Conservation (phyloP, 2,888 invertebrate genomes). For the Geotrupes spiniger region DNA sequence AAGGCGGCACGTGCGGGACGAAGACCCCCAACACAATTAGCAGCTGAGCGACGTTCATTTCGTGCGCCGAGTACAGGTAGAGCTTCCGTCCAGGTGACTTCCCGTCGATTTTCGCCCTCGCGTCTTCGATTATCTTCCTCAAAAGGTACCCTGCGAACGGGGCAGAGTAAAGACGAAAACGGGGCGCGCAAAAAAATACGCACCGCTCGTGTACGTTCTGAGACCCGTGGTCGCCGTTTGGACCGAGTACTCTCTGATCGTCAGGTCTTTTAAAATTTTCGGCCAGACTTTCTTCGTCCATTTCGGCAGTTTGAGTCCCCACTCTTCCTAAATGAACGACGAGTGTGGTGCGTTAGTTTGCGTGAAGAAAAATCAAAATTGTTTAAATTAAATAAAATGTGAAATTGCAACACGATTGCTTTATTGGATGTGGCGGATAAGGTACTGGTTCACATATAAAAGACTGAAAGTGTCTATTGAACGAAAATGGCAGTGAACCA, state of each 20-base stretch:
- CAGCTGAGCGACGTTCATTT: conserved; percentile 53
- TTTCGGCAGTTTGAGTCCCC: conserved; percentile 43
- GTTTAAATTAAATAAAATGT: too few relatives aligned
- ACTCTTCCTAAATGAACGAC: conserved; percentile 36
- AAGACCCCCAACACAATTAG: conserved; percentile 51
- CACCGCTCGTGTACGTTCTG: too few relatives aligned
- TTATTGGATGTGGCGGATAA: too few relatives aligned
- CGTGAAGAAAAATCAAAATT: too few relatives aligned
- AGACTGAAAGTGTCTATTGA: too few relatives aligned
- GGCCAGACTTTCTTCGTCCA: conserved; percentile 47
- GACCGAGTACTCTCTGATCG: background rate
- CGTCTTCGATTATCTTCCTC: background rate
- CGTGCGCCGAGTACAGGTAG: conserved; percentile 52
- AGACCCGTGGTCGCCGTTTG: background rate
- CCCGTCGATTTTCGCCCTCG: conserved; percentile 1
- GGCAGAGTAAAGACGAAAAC: background rate
- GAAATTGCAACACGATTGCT: too few relatives aligned
- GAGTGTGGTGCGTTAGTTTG: too few relatives aligned
- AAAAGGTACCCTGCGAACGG: conserved; percentile 1
- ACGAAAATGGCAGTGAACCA: too few relatives aligned
- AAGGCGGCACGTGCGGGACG: conserved; percentile 41
- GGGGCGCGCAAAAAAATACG: too few relatives aligned
- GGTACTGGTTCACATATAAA: too few relatives aligned
- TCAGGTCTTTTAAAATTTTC: conserved; percentile 29
- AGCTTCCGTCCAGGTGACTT: conserved; percentile 37